A percentile compares a stretch with the other conserved stretches of the same genome.
Conservation (phyloP, 2,113 vertebrate species). For the Malurus alboscapulatus region DNA sequence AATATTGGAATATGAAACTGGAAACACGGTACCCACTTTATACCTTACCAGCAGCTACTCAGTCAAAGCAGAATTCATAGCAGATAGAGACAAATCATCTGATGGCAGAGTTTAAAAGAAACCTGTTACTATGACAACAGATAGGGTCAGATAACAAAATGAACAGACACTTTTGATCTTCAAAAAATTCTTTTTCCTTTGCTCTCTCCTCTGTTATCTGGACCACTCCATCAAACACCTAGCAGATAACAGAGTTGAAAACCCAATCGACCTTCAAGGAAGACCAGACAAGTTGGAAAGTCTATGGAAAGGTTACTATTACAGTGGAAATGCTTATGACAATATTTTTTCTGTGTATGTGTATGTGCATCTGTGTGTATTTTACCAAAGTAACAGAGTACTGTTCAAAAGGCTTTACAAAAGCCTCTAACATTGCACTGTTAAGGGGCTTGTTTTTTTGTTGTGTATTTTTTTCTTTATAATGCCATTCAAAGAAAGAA, state of each 20-base stretch:
- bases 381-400: constrained; percentile 18
- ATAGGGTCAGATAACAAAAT: constrained; percentile 88
- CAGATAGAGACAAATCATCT: constrained; percentile 79
- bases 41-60: constrained; percentile 45
- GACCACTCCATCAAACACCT: constrained; percentile 88
- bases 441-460: not conserved
- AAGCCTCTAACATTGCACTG: not conserved
- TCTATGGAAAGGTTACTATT: constrained; percentile 75
- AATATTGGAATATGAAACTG: constrained; percentile 32
- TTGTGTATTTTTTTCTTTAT: not conserved
- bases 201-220: constrained; percentile 87
- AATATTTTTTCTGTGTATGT: constrained; percentile 5
- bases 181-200: constrained; percentile 83
- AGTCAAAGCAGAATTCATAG: constrained; percentile 69
- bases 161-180: constrained; percentile 87
- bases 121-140: constrained; percentile 87
- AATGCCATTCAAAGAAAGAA: not conserved
- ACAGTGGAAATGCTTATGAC: constrained; percentile 33
- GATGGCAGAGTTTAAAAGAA: constrained; percentile 84
- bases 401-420: constrained; percentile 49
- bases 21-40: not conserved
- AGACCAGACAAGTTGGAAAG: constrained; percentile 75
- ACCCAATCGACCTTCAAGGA: constrained; percentile 89
- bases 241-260: constrained; percentile 87
- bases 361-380: not conserved